Conservation (phyloP, 2,797 vertebrate genomes). For the Falco peregrinus region DNA sequence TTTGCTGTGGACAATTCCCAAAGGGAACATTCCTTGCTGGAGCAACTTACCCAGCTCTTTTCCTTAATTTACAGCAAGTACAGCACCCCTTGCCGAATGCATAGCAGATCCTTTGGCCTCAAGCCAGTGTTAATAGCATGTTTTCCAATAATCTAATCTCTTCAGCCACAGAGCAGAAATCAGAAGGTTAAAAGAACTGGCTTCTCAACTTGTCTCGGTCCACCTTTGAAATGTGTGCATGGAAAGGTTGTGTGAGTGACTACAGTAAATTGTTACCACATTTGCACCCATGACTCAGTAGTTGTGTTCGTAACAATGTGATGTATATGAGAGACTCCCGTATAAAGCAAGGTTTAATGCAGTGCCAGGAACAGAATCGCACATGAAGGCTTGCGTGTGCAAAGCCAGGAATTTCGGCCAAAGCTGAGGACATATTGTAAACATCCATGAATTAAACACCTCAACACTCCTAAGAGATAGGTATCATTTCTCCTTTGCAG, state of each 20-base stretch:
- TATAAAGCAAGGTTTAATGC: background rate
- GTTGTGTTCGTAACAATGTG: background rate
- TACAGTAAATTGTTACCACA: constrained; percentile 18
- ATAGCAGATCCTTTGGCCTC: constrained; percentile 27
- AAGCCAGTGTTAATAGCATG: constrained; percentile 43
- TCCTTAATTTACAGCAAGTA: constrained; percentile 3
- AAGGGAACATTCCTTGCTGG: constrained; percentile 6
- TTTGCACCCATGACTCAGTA: background rate
- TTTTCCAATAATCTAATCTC: constrained; percentile 66
- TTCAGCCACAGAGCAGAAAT: constrained; percentile 39
- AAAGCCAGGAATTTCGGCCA: constrained; percentile 39
- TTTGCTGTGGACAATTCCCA: constrained; percentile 54
- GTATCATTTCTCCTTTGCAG: background rate
- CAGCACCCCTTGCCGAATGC: constrained; percentile 39
- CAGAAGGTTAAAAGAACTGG: constrained; percentile 32
- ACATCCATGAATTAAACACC: constrained; percentile 15
- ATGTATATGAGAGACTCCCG: background rate
- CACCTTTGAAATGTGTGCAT: background rate
- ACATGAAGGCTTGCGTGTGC: background rate
- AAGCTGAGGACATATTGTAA: constrained; percentile 4
- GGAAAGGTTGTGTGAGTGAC: background rate
- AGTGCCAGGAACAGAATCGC: background rate
- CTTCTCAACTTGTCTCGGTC: constrained; percentile 5
- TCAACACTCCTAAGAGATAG: background rate
- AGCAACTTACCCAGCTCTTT: constrained; percentile 40